Base-by-base conservation (phyloP, 1,140 invertebrate species). In the Drosophila ambigua region DNA sequence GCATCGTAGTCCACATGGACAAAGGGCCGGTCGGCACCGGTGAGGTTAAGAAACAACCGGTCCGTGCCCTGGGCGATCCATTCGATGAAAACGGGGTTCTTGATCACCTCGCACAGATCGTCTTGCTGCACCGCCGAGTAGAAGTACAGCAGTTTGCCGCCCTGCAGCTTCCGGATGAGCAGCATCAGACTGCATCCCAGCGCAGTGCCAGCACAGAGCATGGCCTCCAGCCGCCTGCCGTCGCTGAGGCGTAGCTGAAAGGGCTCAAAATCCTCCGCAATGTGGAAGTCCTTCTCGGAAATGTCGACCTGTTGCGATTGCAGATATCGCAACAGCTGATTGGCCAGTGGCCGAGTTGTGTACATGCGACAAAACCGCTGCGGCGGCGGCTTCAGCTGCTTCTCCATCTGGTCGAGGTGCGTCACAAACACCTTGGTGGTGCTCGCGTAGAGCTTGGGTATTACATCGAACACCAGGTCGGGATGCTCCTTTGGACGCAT, bases 341-440 rank as follows among this genome's bases (percentile, higher is more conserved):
- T 28, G 20, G 83, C 74, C 57, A 87, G 16, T 2, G 75, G 57
- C 11, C 41, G 52, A 0, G 71, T 88, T 6, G 82, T 87, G 41
- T 88, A 87, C 78, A 87, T 88, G 24, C 67, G 74, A 28, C 82
- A 87, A 45, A 87, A 88, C 24, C 55, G 49, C 9, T 63, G 68
- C 2, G 82, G 82, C 46, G 72, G 35, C 2, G 52, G 52, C 0
- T 48, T 3, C 2, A 87, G n/a, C 49, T 82, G 64, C 39, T 72
- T 20, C 15, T 79, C 35, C 23, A 88, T 55, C 5, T 63, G 44
- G 6, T 50, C 13, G 2, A 87, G 57, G 15, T 65, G 46, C 0
- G 82, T 87, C 1, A 87, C 51, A 26, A 87, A 64, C 5, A 87
- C 82, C 44, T 87, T 87, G 9, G 1, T 39, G 8, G 75, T 62